Base-by-base conservation (phyloP, 2,797 vertebrate genomes). In the Leptoclinus maculatus region DNA sequence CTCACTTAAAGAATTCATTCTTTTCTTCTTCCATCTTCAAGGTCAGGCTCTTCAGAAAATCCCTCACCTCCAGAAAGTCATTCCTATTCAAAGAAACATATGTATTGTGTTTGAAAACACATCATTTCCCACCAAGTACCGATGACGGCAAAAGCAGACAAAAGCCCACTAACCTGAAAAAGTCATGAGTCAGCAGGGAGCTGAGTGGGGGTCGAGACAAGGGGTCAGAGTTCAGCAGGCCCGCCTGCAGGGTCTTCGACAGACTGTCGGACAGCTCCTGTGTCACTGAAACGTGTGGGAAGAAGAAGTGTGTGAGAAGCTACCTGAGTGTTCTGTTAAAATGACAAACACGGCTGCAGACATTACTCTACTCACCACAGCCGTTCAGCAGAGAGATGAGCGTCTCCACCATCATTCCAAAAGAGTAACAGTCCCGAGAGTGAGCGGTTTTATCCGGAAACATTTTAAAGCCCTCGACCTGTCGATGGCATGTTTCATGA, bases 1-100 rank as follows among this genome's bases (percentile, higher is more conserved):
- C 97, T 97, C 93, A 99, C 98, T 99, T 99, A 91, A 99, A 99
- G 90, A 99, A 99, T 88, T 98, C 98, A 17, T 98, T 98, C 92
- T 99, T 99, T 74, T 99, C 97, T 71, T 99, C 98, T 89, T 99
- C 98, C 0, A 95, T 97, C 90, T 99, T 99, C 11, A 99, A 75
- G 0, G 98, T 99, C 90, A 99, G 94, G 80, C 96, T 97, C 93
- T 97, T 98, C 88, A 99, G 92, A 93, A 99, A 99, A 91, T 97
- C 98, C 85, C 97, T 96, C 89, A 99, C 95, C 92, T 99, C 98
- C 76, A 99, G 91, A 84, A 99, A 99, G 92, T 99, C 97, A 91
- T 98, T 99, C 93, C 98, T 99, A 82, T 76, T 82, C 3, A 66
- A 54, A 66, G 32, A 76, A 79, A 77, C 69, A 74, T 0, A 2